Conservation (phyloP, 1,140 invertebrate genomes). For the Danaus plexippus region DNA sequence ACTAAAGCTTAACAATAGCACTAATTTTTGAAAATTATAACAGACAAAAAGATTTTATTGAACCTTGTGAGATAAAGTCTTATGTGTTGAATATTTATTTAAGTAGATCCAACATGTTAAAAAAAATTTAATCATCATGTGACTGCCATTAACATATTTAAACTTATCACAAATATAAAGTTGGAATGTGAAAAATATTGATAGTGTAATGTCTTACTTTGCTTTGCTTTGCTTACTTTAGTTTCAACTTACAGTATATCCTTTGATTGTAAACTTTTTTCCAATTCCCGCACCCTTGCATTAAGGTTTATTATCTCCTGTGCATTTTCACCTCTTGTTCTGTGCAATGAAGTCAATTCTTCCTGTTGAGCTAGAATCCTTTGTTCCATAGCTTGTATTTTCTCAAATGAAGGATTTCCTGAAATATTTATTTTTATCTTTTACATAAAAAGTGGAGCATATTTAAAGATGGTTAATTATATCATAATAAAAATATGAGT, state of each 20-base stretch:
- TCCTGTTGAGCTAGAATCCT: constrained; percentile 90
- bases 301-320: constrained; percentile 95
- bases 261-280: constrained; percentile 81
- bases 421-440: constrained; percentile 14
- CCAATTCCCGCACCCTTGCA: constrained; percentile 87
- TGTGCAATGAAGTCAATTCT: constrained; percentile 91
- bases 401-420: constrained; percentile 63
- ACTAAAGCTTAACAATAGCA: too few species aligned
- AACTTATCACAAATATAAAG: too few species aligned
- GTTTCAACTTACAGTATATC: constrained; percentile 78
- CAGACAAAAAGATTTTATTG: too few species aligned
- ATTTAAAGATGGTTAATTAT: too few species aligned
- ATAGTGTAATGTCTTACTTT: too few species aligned
- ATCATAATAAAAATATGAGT: too few species aligned
- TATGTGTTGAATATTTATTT: neutral
- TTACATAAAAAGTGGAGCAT: too few species aligned
- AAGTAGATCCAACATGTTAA: constrained; percentile 3
- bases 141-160: too few species aligned
- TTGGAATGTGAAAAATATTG: too few species aligned
- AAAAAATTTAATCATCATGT: constrained; percentile 9
- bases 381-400: constrained; percentile 82
- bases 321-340: constrained; percentile 90
- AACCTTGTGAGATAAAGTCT: neutral
- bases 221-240: too few species aligned
- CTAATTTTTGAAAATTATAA: too few species aligned